Conservation (phyloP, 2,113 vertebrate species). For the Regulus satrapa region DNA sequence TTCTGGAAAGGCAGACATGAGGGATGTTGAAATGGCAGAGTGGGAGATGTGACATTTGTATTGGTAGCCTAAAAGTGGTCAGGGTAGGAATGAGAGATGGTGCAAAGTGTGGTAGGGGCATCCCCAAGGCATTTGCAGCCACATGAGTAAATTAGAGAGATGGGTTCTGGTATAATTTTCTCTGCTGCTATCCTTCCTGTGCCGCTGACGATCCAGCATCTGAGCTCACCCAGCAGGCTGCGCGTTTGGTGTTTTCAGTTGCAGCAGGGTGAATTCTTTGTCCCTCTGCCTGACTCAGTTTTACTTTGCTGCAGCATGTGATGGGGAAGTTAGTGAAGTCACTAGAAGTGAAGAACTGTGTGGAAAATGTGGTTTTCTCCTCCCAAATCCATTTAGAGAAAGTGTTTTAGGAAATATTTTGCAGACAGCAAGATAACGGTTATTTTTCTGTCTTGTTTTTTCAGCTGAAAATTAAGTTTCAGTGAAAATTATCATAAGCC, state of each 20-base stretch:
- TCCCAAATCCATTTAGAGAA: not conserved
- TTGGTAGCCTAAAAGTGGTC: not conserved
- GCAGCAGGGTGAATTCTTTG: fast-evolving
- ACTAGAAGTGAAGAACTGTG: not conserved
- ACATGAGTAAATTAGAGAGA: not conserved
- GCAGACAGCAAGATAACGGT: not conserved
- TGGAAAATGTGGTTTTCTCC: not conserved
- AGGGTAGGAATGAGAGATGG: not conserved
- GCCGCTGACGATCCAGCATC: fast-evolving
- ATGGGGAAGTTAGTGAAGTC: not conserved
- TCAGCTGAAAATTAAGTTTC: not conserved
- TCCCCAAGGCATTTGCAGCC: not conserved
- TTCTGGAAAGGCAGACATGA: not conserved
- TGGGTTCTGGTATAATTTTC: fast-evolving
- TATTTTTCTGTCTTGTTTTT: not conserved
- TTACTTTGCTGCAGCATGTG: not conserved
- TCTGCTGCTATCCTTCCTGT: not conserved
- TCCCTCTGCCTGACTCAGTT: not conserved
- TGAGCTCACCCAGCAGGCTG: not conserved
- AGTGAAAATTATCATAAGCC: not conserved
- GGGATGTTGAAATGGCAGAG: not conserved
- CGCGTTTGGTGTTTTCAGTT: fast-evolving
- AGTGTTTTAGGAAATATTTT: not conserved
- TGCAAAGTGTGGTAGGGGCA: fast-evolving
- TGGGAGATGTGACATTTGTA: not conserved